Percentiles rank a stretch among this genome's conserved stretches.
phyloP scores from a whole-genome alignment of 2,888 invertebrate genomes.

The Euplagia quadripunctaria region DNA sequence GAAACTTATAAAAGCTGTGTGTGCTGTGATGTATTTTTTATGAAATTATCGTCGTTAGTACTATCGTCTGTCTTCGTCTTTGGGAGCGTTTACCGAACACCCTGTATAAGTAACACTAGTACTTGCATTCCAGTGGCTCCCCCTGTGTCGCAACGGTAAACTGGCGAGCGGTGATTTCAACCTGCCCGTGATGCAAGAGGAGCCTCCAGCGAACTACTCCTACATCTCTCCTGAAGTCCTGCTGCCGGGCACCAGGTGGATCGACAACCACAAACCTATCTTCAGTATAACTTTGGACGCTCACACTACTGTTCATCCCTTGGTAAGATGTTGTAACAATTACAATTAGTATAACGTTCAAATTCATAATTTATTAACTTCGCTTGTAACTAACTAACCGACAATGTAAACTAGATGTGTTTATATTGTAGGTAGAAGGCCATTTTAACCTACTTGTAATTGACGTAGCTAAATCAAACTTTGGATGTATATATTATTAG shows the following conservation, averaged over 20 bases:
- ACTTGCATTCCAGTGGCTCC: conserved; percentile 91
- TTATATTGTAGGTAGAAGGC: too few relatives aligned
- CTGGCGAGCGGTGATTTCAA: conserved; percentile 94
- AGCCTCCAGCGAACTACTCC: conserved; percentile 95
- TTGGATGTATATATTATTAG: too few relatives aligned
- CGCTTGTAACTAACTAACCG: too few relatives aligned
- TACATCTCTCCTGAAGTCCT: conserved; percentile 95
- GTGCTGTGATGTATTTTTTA: too few relatives aligned
- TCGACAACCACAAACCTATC: conserved; percentile 97
- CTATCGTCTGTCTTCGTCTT: too few relatives aligned
- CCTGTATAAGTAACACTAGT: neutral
- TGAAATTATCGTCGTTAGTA: too few relatives aligned
- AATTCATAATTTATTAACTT: neutral
- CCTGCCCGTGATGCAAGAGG: conserved; percentile 97
- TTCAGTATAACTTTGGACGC: conserved; percentile 94
- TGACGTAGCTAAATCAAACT: too few relatives aligned
- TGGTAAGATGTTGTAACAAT: conserved; percentile 76
- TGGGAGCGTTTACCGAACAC: too few relatives aligned
- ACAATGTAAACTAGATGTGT: too few relatives aligned
- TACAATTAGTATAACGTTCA: neutral
- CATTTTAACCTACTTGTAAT: too few relatives aligned
- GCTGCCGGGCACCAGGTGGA: conserved; percentile 97
- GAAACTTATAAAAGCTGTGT: too few relatives aligned
- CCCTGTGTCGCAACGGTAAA: conserved; percentile 95
- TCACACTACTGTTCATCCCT: conserved; percentile 95